Percentiles rank a stretch among this genome's conserved stretches.
Evolutionary conservation across 2,888 invertebrate species (phyloP).

Genomic region (Drosophila anomelani): DNA sequence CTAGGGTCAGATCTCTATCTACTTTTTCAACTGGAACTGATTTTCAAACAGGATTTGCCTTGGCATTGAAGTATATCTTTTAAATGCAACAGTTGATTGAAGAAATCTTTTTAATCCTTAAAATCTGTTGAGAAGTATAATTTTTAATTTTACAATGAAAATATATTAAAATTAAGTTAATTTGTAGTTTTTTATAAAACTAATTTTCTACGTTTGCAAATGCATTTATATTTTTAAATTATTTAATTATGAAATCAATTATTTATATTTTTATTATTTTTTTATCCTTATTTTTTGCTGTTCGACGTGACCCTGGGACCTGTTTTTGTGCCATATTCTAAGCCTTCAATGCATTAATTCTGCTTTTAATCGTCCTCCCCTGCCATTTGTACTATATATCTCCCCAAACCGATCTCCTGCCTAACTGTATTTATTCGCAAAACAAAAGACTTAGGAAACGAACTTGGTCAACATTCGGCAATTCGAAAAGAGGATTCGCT

Average conservation of each 20-base stretch:
- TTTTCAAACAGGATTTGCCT: not conserved
- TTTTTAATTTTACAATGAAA: too few species aligned
- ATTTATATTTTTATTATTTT: not conserved
- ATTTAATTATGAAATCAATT: not conserved
- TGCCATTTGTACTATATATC: not conserved
- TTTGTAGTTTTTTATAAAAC: too few species aligned
- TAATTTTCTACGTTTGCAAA: too few species aligned
- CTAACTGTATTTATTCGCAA: constrained; percentile 24
- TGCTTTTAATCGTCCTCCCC: too few species aligned
- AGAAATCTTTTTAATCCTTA: not conserved
- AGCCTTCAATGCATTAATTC: not conserved
- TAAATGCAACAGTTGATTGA: not conserved
- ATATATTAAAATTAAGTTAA: too few species aligned
- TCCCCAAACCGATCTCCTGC: not conserved
- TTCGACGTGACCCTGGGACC: too few species aligned
- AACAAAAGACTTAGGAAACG: constrained; percentile 80
- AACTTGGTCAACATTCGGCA: constrained; percentile 55
- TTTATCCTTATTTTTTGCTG: not conserved
- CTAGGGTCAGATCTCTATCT: not conserved
- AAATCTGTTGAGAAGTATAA: not conserved
- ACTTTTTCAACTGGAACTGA: not conserved
- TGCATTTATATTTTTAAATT: too few species aligned
- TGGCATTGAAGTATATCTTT: not conserved
- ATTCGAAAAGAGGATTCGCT: not conserved
- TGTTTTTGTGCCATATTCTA: too few species aligned